Conservation (phyloP, 2,797 vertebrate genomes). For the Kryptopterus vitreolus region DNA sequence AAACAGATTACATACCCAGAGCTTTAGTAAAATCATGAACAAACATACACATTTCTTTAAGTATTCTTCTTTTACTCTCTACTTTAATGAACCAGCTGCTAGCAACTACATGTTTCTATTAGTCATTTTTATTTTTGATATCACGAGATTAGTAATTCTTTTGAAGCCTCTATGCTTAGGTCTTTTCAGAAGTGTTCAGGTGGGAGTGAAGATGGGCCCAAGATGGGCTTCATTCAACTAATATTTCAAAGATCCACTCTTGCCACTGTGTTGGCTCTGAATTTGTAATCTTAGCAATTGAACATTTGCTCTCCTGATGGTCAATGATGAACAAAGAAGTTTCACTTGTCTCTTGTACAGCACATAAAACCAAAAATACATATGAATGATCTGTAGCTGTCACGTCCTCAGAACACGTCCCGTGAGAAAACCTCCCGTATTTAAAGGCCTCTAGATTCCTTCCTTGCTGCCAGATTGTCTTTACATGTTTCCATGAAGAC, state of each 20-base stretch:
- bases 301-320: neutral
- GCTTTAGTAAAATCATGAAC: neutral
- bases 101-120: neutral
- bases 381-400: neutral
- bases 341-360: neutral
- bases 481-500: too few relatives aligned
- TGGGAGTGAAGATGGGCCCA: neutral
- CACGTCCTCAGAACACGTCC: too few relatives aligned
- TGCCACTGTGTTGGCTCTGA: constrained; percentile 1
- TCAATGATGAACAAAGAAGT: neutral
- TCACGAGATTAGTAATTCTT: neutral
- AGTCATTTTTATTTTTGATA: neutral
- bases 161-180: neutral
- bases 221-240: neutral
- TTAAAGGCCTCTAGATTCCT: too few relatives aligned
- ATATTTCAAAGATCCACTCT: neutral
- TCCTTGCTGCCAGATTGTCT: too few relatives aligned
- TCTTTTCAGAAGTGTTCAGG: neutral
- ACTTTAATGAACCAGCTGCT: neutral
- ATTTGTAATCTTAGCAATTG: neutral
- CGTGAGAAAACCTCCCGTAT: too few relatives aligned
- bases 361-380: neutral
- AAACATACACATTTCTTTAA: neutral
- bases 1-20: neutral
- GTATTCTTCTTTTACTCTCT: neutral